Base-by-base conservation (phyloP, 2,797 vertebrate species). In the Periparus ater region DNA sequence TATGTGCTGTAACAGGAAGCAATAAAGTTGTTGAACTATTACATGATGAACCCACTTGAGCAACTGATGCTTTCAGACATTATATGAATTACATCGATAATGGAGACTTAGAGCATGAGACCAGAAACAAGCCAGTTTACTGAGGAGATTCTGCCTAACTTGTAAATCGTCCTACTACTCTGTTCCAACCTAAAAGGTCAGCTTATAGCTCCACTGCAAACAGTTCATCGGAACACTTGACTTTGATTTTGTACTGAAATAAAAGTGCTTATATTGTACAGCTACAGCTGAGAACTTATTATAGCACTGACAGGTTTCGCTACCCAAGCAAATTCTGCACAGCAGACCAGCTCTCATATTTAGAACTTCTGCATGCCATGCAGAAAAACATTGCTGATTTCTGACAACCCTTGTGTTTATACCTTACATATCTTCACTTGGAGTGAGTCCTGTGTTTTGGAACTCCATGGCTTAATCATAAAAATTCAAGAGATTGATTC, bases 1-100 rank as follows among this genome's bases (percentile, higher is more conserved):
- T 5, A 81, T 40, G 12, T 3, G 48, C 73, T 91, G 60, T 72
- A 86, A 66, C 9, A 91, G 50, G 61, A 92, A 60, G 47, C 36
- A 93, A 93, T 80, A 74, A 91, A 88, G 48, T 36, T 78, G 66
- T 50, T 76, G 17, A 89, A 87, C 62, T 88, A 38, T 55, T 82
- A 44, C 70, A 72, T 32, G 34, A 85, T 55, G 66, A 89, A 88
- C 17, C 62, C 45, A 57, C 51, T 96, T 76, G 68, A 95, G 48
- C 63, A 93, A 82, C 86, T 27, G 51, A 45, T 3, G 3, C 44
- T 65, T 93, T 85, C 55, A 93, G 60, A 72, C n/a, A 54, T 47
- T 32, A 6, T 11, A 72, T 60, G 23, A 84, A 81, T 79, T 80
- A 87, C 11, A 10, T 50, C 63, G 48, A 2, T 83, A 87, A 91